A percentile compares a stretch with the other conserved stretches of the same genome.
Conservation (phyloP, 1,140 invertebrate species). For the Diabrotica virgifera region DNA sequence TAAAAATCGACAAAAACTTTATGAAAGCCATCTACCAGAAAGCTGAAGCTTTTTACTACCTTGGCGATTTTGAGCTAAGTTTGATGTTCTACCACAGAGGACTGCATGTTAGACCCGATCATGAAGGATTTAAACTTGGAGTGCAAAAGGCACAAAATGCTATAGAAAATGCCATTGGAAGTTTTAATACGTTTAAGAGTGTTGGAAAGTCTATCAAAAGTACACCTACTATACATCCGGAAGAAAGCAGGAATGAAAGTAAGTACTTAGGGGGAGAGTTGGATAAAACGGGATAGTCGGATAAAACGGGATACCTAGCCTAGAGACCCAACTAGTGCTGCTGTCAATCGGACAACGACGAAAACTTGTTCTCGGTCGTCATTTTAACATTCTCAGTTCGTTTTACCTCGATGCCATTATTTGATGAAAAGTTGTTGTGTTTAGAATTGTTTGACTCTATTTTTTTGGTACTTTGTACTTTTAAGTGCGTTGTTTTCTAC, state of each 20-base stretch:
- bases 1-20: conserved; percentile 72
- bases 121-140: conserved; percentile 82
- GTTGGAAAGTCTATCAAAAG: background rate
- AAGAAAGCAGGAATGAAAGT: conserved; percentile 9
- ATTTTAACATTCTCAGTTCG: too few relatives aligned
- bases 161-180: conserved; percentile 87
- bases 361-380: too few relatives aligned
- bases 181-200: conserved; percentile 6
- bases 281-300: too few relatives aligned
- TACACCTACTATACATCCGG: background rate
- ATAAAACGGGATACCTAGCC: too few relatives aligned
- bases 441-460: too few relatives aligned
- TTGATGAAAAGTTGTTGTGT: too few relatives aligned
- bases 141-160: conserved; percentile 93
- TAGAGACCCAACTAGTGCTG: too few relatives aligned
- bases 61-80: conserved; percentile 90
- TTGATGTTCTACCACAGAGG: conserved; percentile 89
- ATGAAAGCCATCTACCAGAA: conserved; percentile 87
- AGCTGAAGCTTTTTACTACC: conserved; percentile 88
- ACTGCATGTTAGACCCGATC: conserved; percentile 77
- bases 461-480: too few relatives aligned
- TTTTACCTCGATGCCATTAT: too few relatives aligned
- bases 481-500: too few relatives aligned
- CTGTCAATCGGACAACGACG: too few relatives aligned
- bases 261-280: conserved; percentile 6